Percentiles rank a stretch among this genome's conserved stretches.
These are phyloP conservation scores for Ptychochromis oligacanthus DNA, from an alignment of 2,113 vertebrate species.

Conservation along the genomic window DNA sequence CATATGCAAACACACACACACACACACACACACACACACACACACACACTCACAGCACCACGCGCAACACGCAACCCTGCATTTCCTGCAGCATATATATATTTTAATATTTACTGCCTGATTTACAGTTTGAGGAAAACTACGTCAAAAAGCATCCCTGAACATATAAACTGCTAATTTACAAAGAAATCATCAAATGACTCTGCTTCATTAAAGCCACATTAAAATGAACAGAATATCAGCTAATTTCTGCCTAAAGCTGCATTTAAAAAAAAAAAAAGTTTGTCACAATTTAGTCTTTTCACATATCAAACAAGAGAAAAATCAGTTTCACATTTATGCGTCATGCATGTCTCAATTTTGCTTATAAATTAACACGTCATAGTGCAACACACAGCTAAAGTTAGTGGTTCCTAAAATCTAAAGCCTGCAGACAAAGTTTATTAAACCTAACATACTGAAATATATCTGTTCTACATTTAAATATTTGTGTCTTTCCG, in stretches of 20 bases:
- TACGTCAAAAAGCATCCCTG: not conserved
- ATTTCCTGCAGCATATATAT: too few relatives aligned
- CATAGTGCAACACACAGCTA: not conserved
- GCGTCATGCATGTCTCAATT: not conserved
- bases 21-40: not conserved
- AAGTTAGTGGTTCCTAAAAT: not conserved
- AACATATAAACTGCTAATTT: not conserved
- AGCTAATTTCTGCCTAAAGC: not conserved
- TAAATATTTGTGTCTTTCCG: not conserved
- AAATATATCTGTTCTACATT: not conserved
- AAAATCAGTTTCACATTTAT: not conserved
- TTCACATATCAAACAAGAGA: not conserved
- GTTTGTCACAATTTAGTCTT: not conserved
- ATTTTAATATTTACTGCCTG: too few relatives aligned
- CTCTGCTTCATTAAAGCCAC: not conserved
- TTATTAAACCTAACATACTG: not conserved
- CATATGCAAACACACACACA: not conserved
- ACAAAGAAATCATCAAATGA: too few relatives aligned
- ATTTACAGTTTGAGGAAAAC: not conserved
- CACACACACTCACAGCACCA: not conserved
- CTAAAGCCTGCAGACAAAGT: not conserved
- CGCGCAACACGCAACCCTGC: too few relatives aligned
- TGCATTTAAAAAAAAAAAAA: too few relatives aligned
- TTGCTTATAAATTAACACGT: not conserved
- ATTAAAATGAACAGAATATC: not conserved